phyloP scores from a whole-genome alignment of 1,140 invertebrate species.

The Myzus persicae region DNA sequence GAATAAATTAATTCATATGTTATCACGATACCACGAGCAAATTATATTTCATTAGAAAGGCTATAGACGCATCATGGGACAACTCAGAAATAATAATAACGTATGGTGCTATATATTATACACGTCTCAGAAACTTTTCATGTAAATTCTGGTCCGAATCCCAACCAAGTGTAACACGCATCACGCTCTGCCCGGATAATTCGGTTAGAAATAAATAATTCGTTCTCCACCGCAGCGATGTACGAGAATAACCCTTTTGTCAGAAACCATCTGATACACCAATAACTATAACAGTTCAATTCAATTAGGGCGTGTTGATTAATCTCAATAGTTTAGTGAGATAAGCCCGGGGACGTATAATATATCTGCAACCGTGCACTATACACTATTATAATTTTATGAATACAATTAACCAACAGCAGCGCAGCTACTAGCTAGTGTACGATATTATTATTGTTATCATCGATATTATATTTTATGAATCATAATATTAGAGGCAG shows the following conservation, averaged over 20 bases:
- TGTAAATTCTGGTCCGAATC: neutral
- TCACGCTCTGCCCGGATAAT: neutral
- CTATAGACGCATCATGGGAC: neutral
- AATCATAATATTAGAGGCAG: neutral
- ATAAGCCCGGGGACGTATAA: neutral
- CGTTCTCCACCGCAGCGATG: neutral
- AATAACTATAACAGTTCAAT: neutral
- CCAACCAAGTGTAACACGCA: neutral
- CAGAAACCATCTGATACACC: neutral
- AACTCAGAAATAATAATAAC: neutral
- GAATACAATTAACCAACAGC: slow-evolving; percentile 17
- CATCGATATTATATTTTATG: neutral
- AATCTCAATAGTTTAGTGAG: neutral
- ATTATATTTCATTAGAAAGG: slow-evolving; percentile 2
- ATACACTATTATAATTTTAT: too few relatives aligned
- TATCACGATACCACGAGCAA: neutral
- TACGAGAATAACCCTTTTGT: neutral
- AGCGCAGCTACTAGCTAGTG: neutral
- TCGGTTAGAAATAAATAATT: slow-evolving; percentile 7
- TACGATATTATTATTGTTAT: neutral
- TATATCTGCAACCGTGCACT: neutral
- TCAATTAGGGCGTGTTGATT: neutral
- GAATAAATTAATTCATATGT: neutral
- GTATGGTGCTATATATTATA: neutral
- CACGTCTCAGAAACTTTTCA: neutral